Percentiles rank a stretch among this genome's conserved stretches.
These are phyloP conservation scores for Telmatherina bonti DNA, from an alignment of 2,797 vertebrate genomes.

Conservation along the genomic window DNA sequence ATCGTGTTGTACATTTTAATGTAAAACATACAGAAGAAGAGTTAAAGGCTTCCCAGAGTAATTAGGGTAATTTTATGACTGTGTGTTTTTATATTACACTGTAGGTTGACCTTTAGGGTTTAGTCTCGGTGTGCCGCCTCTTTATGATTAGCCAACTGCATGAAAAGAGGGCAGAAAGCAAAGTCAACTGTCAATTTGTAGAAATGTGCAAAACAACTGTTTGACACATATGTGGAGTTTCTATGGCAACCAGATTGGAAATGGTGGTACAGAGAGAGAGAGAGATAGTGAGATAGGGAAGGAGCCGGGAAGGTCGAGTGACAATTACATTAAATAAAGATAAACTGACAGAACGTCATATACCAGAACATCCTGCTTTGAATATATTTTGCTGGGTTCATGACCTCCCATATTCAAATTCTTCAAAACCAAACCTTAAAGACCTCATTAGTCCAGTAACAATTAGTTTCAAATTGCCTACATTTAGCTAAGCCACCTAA, in stretches of 20 bases:
- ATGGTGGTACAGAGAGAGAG: slow-evolving; percentile 16
- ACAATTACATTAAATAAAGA: slow-evolving; percentile 2
- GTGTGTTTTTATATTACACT: slow-evolving; percentile 23
- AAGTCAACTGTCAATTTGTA: slow-evolving; percentile 61
- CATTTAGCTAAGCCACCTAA: too few relatives aligned
- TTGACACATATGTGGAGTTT: slow-evolving; percentile 77
- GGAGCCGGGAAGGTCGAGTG: neutral
- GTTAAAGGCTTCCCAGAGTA: slow-evolving; percentile 9
- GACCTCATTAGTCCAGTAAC: too few relatives aligned
- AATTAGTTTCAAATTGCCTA: too few relatives aligned
- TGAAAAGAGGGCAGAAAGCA: slow-evolving; percentile 15
- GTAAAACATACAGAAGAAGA: neutral
- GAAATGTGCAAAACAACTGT: slow-evolving; percentile 75
- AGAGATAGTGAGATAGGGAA: slow-evolving; percentile 1
- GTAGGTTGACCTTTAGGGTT: slow-evolving; percentile 19
- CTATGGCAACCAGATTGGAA: slow-evolving; percentile 76
- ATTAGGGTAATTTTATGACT: slow-evolving; percentile 5
- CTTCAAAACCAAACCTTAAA: too few relatives aligned
- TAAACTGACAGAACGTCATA: neutral
- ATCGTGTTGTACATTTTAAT: too few relatives aligned
- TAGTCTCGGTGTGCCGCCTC: neutral
- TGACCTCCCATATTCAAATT: too few relatives aligned
- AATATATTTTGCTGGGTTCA: too few relatives aligned
- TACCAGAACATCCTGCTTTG: neutral
- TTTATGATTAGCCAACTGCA: neutral